Evolutionary conservation across 1,140 invertebrate genomes (phyloP).

Genomic region (Ylistrum balloti): DNA sequence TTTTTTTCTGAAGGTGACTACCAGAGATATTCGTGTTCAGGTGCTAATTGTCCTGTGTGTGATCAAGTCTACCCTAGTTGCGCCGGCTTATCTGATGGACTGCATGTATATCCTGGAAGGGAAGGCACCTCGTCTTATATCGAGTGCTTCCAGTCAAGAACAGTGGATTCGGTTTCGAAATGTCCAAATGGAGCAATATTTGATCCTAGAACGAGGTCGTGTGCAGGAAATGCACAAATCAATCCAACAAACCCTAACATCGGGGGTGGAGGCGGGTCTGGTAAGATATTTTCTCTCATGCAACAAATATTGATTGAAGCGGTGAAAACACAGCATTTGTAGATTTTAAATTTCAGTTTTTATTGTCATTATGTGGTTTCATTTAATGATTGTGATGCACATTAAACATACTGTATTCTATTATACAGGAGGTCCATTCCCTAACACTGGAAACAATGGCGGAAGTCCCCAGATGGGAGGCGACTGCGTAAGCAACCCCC

Average conservation of each 20-base stretch:
- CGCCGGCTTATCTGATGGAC: conserved; percentile 69
- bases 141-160: conserved; percentile 65
- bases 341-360: too few relatives aligned
- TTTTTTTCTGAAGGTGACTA: conserved; percentile 61
- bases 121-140: conserved; percentile 67
- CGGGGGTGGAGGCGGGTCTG: background rate
- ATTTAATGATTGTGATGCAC: too few relatives aligned
- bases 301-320: too few relatives aligned
- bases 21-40: conserved; percentile 65
- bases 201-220: conserved; percentile 61
- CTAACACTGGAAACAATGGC: background rate
- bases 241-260: background rate
- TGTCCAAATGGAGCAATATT: conserved; percentile 68
- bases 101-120: conserved; percentile 69
- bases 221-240: background rate
- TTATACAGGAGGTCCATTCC: background rate
- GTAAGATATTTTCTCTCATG: background rate
- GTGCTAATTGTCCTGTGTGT: conserved; percentile 68
- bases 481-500: background rate
- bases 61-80: conserved; percentile 68
- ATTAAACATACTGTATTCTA: too few relatives aligned
- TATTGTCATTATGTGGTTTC: too few relatives aligned
- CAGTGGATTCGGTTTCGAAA: conserved; percentile 58
- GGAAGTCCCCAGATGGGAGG: background rate
- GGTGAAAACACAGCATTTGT: too few relatives aligned